phyloP scores from a whole-genome alignment of 2,888 invertebrate genomes.

The Caenorhabditis afra region DNA sequence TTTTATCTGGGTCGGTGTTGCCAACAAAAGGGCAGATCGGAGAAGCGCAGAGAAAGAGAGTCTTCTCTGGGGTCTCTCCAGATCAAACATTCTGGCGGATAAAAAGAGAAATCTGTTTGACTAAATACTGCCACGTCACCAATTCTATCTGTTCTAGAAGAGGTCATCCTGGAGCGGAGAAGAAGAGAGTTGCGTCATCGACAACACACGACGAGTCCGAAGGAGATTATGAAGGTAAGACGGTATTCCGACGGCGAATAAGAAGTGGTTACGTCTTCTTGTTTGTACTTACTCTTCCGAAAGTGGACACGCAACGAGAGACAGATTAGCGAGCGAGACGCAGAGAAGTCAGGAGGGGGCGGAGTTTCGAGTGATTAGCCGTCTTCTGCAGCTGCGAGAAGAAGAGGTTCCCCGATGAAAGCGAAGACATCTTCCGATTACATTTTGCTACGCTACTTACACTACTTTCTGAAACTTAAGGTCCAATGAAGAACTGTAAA shows the following conservation, averaged over 20 bases:
- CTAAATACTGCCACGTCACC: slow-evolving; percentile 18
- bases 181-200: slow-evolving; percentile 28
- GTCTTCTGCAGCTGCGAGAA: not conserved
- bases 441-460: too few relatives aligned
- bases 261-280: not conserved
- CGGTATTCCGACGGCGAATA: not conserved
- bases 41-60: slow-evolving; percentile 23
- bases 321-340: slow-evolving; percentile 19
- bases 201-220: slow-evolving; percentile 2
- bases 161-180: slow-evolving; percentile 8
- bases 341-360: slow-evolving; percentile 24
- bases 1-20: slow-evolving; percentile 57
- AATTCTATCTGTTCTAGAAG: slow-evolving; percentile 9
- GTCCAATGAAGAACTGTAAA: too few relatives aligned
- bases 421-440: slow-evolving; percentile 13
- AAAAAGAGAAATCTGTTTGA: slow-evolving; percentile 19
- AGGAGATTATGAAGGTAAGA: slow-evolving; percentile 48
- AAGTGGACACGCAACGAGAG: not conserved
- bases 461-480: too few relatives aligned
- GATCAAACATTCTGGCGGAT: slow-evolving; percentile 26
- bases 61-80: slow-evolving; percentile 2
- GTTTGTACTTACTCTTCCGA: slow-evolving; percentile 3
- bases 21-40: slow-evolving; percentile 26
- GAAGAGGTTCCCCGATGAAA: slow-evolving; percentile 19
- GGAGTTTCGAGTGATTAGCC: slow-evolving; percentile 26